Conservation (phyloP, 64 coral and sea anemone species). For the Actinia tenebrosa region DNA sequence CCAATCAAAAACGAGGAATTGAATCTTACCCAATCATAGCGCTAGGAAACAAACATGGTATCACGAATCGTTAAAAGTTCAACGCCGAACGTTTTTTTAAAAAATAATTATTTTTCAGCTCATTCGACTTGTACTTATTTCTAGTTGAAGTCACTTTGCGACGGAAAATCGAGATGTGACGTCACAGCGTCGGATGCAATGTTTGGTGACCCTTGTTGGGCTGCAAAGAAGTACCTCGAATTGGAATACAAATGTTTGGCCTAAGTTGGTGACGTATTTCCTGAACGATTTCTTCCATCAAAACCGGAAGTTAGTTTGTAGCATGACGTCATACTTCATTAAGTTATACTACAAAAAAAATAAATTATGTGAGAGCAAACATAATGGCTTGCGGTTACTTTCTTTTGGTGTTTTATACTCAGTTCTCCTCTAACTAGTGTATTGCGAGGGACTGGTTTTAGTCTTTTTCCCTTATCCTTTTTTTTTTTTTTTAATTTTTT, state of each 20-base stretch:
- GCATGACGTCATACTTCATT: not conserved
- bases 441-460: too few species aligned
- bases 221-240: slow-evolving; percentile 24
- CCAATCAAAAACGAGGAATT: too few species aligned
- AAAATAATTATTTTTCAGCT: too few species aligned
- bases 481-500: not conserved
- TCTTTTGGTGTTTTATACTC: not conserved
- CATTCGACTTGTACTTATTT: too few species aligned
- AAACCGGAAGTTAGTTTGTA: not conserved
- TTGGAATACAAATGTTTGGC: slow-evolving; percentile 27
- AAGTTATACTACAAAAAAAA: not conserved
- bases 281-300: not conserved
- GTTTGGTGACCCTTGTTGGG: slow-evolving; percentile 37
- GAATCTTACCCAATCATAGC: too few species aligned
- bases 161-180: slow-evolving; percentile 29
- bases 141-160: slow-evolving; percentile 10
- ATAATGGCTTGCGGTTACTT: too few species aligned
- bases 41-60: too few species aligned
- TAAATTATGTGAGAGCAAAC: too few species aligned
- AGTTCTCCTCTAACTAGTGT: not conserved
- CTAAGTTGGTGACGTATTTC: not conserved
- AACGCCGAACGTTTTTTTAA: too few species aligned
- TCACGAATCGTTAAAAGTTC: too few species aligned
- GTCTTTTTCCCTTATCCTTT: too few species aligned
- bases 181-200: slow-evolving; percentile 27